phyloP scores from a whole-genome alignment of 92 coral and sea anemone genomes.

The Parazoanthus darwini region DNA sequence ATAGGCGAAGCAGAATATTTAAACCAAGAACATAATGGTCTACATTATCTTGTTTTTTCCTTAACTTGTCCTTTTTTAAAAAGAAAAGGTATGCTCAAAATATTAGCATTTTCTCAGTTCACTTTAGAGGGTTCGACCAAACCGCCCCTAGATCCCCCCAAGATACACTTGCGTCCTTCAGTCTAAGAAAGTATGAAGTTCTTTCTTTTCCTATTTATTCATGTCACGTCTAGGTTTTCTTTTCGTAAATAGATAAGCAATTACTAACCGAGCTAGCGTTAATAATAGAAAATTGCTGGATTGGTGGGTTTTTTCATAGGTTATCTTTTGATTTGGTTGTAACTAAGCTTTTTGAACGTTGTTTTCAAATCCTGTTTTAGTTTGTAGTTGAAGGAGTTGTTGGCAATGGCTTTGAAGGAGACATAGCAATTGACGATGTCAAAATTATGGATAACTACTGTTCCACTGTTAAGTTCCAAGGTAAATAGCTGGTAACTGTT shows the following conservation, averaged over 20 bases:
- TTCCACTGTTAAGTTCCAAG: conserved; percentile 15
- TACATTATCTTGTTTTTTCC: too few relatives aligned
- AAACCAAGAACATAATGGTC: too few relatives aligned
- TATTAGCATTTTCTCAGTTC: too few relatives aligned
- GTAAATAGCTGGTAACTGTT: neutral
- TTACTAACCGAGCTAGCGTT: neutral
- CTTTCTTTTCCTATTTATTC: too few relatives aligned
- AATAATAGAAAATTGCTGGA: neutral
- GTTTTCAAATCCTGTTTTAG: neutral
- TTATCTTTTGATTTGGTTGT: neutral
- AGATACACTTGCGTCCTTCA: neutral
- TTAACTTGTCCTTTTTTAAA: too few relatives aligned
- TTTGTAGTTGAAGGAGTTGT: conserved; percentile 41
- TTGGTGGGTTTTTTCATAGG: neutral
- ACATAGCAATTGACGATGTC: conserved; percentile 33
- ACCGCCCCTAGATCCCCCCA: too few relatives aligned
- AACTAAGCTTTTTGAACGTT: neutral
- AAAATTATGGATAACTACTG: conserved; percentile 8
- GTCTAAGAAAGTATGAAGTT: too few relatives aligned
- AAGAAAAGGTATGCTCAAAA: too few relatives aligned
- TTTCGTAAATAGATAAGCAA: neutral
- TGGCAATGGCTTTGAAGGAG: conserved; percentile 31
- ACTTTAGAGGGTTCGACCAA: too few relatives aligned
- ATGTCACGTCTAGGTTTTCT: neutral
- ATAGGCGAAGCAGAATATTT: too few relatives aligned